Evolutionary conservation across 2,888 invertebrate genomes (phyloP).

Genomic region (Sympetrum striolatum): DNA sequence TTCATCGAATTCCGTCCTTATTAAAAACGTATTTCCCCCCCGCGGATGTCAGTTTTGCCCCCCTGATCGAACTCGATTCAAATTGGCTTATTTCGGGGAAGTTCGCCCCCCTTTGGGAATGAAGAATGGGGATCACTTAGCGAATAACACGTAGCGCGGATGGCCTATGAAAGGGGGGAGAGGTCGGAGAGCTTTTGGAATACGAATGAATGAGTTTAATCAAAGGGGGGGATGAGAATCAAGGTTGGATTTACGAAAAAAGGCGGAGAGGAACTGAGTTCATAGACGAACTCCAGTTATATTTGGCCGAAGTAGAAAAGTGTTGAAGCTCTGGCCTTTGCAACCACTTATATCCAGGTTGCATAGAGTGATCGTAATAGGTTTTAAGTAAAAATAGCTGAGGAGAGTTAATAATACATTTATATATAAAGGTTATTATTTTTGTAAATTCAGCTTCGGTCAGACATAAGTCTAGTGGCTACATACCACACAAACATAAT

Average conservation of each 20-base stretch:
- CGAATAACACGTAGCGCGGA: not conserved
- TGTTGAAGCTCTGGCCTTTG: too few relatives aligned
- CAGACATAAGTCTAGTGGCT: too few relatives aligned
- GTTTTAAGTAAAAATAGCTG: too few relatives aligned
- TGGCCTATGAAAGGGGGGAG: not conserved
- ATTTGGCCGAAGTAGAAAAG: not conserved
- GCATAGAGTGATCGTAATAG: too few relatives aligned
- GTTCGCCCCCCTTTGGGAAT: not conserved
- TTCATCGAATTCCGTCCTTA: too few relatives aligned
- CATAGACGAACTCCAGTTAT: not conserved
- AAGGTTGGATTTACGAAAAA: not conserved
- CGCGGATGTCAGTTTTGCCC: not conserved
- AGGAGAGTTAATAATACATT: too few relatives aligned
- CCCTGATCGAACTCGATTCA: not conserved
- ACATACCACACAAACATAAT: too few relatives aligned
- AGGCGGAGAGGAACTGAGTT: not conserved
- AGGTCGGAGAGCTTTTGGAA: not conserved
- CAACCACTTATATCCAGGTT: too few relatives aligned
- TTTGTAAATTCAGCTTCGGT: too few relatives aligned
- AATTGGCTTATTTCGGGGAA: not conserved
- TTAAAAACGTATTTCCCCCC: not conserved
- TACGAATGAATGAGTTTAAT: conserved; percentile 38
- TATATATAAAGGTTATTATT: too few relatives aligned
- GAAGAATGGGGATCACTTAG: not conserved
- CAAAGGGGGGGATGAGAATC: not conserved